phyloP scores from a whole-genome alignment of 2,113 vertebrate species.

The Todiramphus saurophagus region DNA sequence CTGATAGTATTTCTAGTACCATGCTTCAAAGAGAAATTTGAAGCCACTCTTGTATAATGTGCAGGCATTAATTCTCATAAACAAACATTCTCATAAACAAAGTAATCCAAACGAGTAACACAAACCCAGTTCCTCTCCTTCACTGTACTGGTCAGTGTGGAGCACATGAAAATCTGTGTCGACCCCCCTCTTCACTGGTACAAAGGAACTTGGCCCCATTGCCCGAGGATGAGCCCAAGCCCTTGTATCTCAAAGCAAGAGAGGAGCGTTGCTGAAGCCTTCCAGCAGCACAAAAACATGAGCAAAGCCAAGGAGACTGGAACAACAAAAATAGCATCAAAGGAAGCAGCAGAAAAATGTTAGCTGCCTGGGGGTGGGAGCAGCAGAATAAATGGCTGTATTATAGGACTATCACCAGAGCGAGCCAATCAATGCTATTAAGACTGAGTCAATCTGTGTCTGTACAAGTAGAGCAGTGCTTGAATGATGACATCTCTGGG shows the following conservation, averaged over 20 bases:
- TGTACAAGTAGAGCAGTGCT: neutral
- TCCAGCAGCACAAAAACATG: rapidly evolving
- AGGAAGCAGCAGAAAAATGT: neutral
- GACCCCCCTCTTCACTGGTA: neutral
- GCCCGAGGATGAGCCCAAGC: neutral
- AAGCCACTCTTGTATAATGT: neutral
- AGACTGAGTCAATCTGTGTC: neutral
- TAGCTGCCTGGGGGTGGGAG: neutral
- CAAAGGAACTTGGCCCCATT: neutral
- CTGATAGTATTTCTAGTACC: conserved; percentile 8
- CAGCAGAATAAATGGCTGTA: neutral
- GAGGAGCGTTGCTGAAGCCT: neutral
- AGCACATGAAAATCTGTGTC: neutral
- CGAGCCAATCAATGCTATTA: neutral
- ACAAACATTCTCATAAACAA: neutral
- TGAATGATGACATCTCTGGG: neutral
- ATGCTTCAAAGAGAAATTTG: neutral
- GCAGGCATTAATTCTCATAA: neutral
- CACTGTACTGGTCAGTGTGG: neutral
- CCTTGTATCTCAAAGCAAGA: neutral
- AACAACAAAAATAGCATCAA: neutral
- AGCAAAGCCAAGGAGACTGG: neutral
- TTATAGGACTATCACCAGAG: neutral
- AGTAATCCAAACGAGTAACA: conserved; percentile 11
- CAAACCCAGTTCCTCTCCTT: neutral